A percentile compares a stretch with the other conserved stretches of the same genome.
phyloP scores from a whole-genome alignment of 2,888 invertebrate species.

The Lepidonotus clava region DNA sequence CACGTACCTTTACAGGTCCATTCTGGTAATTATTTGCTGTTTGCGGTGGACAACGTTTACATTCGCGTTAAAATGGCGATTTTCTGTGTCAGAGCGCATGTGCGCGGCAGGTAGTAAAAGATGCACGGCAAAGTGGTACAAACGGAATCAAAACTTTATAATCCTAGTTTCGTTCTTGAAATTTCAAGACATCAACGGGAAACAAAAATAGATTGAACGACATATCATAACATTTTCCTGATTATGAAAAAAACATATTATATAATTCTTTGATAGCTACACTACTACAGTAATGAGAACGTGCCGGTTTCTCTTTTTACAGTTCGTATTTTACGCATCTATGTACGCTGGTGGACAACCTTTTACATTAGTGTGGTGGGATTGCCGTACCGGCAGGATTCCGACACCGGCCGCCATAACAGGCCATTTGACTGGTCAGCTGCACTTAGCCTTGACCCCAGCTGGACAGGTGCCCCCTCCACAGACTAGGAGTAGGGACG shows the following conservation, averaged over 20 bases:
- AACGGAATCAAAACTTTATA: not conserved
- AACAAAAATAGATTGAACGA: not conserved
- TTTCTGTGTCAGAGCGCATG: not conserved
- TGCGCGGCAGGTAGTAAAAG: not conserved
- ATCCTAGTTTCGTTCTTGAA: not conserved
- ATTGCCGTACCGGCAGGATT: too few species aligned
- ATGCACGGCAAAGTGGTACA: not conserved
- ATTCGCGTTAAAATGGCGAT: not conserved
- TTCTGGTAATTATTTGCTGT: not conserved
- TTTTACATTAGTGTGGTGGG: too few species aligned
- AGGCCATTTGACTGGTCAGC: too few species aligned
- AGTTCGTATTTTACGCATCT: too few species aligned
- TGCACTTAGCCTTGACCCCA: too few species aligned
- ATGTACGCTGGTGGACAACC: too few species aligned
- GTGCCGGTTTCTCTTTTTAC: too few species aligned
- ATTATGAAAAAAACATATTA: not conserved
- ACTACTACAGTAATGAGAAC: not conserved
- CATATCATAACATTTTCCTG: not conserved
- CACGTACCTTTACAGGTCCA: slow-evolving; percentile 10
- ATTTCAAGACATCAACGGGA: not conserved
- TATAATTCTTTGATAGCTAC: not conserved
- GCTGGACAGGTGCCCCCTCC: too few species aligned
- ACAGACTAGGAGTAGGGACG: too few species aligned
- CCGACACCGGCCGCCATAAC: too few species aligned
- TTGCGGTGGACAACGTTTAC: not conserved